Evolutionary conservation across 1,140 invertebrate genomes (phyloP).

Genomic region (Physella acuta): DNA sequence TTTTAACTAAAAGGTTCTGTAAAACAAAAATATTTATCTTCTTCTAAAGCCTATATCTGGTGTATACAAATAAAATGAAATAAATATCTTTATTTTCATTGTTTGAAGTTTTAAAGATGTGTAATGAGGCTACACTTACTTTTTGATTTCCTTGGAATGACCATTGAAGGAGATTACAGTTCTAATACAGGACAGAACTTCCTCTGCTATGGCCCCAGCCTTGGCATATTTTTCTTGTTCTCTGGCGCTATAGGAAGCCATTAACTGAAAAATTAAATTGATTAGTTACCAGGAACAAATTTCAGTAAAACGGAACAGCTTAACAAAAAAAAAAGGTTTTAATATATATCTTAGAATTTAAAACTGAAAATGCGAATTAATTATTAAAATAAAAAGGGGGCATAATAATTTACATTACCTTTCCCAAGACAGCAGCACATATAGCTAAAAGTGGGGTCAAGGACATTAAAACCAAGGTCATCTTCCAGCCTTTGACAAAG

Average conservation of each 20-base stretch:
- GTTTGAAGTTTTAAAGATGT: neutral
- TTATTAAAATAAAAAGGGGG: no score
- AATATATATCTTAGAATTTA: no score
- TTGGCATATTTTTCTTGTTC: conserved; percentile 54
- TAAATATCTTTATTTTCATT: neutral
- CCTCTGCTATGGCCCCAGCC: conserved; percentile 58
- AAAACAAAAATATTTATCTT: no score
- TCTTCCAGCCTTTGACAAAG: conserved; percentile 57
- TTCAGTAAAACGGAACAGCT: no score
- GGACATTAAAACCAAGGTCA: conserved; percentile 55
- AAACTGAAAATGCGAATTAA: no score
- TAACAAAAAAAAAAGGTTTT: no score
- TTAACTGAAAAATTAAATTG: no score
- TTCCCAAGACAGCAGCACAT: conserved; percentile 40
- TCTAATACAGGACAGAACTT: conserved; percentile 55
- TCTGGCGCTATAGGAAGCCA: conserved; percentile 21
- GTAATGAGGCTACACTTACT: no score
- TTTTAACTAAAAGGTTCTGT: no score
- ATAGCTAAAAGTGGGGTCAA: conserved; percentile 49
- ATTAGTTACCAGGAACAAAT: no score
- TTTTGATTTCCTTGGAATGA: conserved; percentile 12
- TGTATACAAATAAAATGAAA: neutral
- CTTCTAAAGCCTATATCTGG: neutral
- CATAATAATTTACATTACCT: conserved; percentile 39
- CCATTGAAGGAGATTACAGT: conserved; percentile 61